Evolutionary conservation across 2,797 vertebrate genomes (phyloP).

Genomic region (Onychomys leucogaster): DNA sequence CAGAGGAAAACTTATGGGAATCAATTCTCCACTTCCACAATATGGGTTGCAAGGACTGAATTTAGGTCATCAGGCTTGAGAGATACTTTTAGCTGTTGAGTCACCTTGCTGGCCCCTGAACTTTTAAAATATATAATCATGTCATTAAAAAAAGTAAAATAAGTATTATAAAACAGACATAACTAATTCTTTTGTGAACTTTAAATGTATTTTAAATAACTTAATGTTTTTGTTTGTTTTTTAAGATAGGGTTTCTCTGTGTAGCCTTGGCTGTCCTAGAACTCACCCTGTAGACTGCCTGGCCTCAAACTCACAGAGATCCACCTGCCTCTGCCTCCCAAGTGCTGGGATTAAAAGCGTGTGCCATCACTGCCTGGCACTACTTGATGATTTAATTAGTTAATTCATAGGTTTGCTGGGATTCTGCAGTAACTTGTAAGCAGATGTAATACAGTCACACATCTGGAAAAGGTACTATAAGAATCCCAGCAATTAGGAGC

Average conservation of each 20-base stretch:
- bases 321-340: neutral
- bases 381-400: neutral
- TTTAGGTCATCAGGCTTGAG: neutral
- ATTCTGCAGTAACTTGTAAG: neutral
- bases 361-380: neutral
- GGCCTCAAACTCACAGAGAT: neutral
- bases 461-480: neutral
- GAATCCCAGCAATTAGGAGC: neutral
- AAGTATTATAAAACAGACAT: neutral
- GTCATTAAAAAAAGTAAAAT: neutral
- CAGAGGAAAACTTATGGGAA: neutral
- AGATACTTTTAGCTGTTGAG: neutral
- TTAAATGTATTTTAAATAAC: neutral
- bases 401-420: neutral
- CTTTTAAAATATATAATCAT: conserved; percentile 7
- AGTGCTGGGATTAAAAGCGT: neutral
- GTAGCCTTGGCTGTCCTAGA: neutral
- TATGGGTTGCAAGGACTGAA: neutral
- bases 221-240: neutral
- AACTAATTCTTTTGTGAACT: neutral
- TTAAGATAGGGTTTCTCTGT: neutral
- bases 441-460: neutral
- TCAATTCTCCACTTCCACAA: neutral
- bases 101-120: neutral
- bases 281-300: neutral